Conservation (phyloP, 2,888 invertebrate genomes). For the Oligia strigilis region DNA sequence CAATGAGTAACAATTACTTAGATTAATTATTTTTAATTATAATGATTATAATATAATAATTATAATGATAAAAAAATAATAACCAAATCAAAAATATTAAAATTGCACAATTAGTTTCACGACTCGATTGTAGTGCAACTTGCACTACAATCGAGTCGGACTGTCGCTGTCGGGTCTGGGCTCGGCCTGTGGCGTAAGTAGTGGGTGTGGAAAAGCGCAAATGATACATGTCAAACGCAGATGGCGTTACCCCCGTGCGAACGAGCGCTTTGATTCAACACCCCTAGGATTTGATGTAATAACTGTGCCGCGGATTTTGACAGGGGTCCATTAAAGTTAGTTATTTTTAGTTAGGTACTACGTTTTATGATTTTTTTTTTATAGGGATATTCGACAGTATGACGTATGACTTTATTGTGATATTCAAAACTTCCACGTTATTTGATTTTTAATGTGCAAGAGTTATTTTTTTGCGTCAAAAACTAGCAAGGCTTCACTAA, state of each 20-base stretch:
- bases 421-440: background rate
- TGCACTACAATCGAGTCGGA: conserved; percentile 35
- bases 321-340: conserved; percentile 57
- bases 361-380: conserved; percentile 10
- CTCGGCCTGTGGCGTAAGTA: conserved; percentile 69
- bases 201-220: conserved; percentile 86
- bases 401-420: background rate
- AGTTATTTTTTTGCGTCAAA: background rate
- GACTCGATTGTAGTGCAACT: too few relatives aligned
- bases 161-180: conserved; percentile 27
- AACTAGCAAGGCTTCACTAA: background rate
- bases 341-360: conserved; percentile 34
- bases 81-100: too few relatives aligned
- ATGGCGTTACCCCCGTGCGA: conserved; percentile 72
- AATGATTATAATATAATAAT: too few relatives aligned
- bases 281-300: conserved; percentile 70
- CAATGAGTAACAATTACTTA: too few relatives aligned
- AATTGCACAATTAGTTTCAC: too few relatives aligned
- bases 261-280: conserved; percentile 74
- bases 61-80: too few relatives aligned
- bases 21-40: too few relatives aligned
- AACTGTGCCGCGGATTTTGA: conserved; percentile 67
- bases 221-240: conserved; percentile 85
- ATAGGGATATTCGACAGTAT: background rate
- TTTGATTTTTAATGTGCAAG: background rate